phyloP scores from a whole-genome alignment of 1,140 invertebrate species.

The Sitobion miscanthi region DNA sequence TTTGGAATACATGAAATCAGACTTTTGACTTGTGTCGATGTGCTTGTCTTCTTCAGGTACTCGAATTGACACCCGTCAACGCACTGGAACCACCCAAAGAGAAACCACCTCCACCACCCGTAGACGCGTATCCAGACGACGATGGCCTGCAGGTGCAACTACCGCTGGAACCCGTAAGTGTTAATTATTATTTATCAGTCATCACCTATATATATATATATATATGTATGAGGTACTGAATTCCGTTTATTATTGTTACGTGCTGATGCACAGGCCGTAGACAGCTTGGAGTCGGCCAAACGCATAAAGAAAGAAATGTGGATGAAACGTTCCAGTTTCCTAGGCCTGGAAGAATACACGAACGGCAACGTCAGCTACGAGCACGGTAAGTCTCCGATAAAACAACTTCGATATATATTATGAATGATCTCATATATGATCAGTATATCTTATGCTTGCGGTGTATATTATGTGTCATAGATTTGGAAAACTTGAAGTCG shows the following conservation, averaged over 20 bases:
- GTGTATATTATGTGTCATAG: not conserved
- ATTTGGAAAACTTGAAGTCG: constrained; percentile 68
- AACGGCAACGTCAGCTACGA: constrained; percentile 72
- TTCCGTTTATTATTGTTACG: not conserved
- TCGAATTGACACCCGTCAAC: constrained; percentile 42
- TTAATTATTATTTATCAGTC: not conserved
- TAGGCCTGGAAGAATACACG: constrained; percentile 77
- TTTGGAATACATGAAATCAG: not conserved
- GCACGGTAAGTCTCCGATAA: constrained; percentile 61
- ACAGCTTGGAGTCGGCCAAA: constrained; percentile 77
- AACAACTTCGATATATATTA: not conserved
- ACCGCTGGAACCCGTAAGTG: constrained; percentile 47
- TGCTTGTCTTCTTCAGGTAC: constrained; percentile 1
- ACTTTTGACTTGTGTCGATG: not conserved
- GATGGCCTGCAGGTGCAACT: constrained; percentile 62
- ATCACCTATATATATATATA: not conserved
- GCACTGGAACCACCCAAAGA: constrained; percentile 79
- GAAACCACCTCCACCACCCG: constrained; percentile 84
- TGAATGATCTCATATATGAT: not conserved
- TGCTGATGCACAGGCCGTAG: not conserved
- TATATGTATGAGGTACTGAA: not conserved
- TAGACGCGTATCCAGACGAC: constrained; percentile 65
- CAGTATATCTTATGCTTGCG: not conserved
- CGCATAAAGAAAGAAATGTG: constrained; percentile 85
- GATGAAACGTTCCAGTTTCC: constrained; percentile 82